Evolutionary conservation across 1,140 invertebrate species (phyloP).

Genomic region (Venturia canescens): DNA sequence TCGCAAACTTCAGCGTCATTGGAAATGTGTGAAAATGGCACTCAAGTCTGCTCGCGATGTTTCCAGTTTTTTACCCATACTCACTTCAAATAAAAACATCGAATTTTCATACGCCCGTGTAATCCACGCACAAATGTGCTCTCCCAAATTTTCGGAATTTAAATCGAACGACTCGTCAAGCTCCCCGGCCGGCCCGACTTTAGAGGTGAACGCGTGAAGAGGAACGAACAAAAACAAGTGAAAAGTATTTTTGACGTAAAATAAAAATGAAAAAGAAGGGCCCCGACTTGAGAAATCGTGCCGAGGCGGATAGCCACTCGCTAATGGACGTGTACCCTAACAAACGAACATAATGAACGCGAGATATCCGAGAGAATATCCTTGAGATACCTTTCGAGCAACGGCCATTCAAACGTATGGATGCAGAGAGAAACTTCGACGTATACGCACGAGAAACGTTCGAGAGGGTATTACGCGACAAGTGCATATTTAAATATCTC

Average conservation of each 20-base stretch:
- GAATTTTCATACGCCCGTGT: too few species aligned
- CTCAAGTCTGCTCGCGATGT: too few species aligned
- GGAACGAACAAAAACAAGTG: background rate
- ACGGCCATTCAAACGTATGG: constrained; percentile 19
- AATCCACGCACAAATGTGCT: too few species aligned
- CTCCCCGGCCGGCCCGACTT: too few species aligned
- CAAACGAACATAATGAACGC: constrained; percentile 40
- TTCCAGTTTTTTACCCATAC: too few species aligned
- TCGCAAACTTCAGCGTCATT: too few species aligned
- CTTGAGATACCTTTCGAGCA: constrained; percentile 48
- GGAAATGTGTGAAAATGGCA: too few species aligned
- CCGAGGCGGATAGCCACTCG: constrained; percentile 38
- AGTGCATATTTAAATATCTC: constrained; percentile 25
- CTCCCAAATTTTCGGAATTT: too few species aligned
- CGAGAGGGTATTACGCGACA: background rate
- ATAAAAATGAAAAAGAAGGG: constrained; percentile 25
- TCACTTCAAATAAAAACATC: too few species aligned
- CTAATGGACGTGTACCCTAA: constrained; percentile 43
- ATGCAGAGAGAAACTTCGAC: constrained; percentile 6
- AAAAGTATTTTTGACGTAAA: background rate
- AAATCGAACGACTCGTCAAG: too few species aligned
- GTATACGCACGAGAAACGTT: background rate
- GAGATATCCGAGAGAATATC: constrained; percentile 31
- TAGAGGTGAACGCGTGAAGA: background rate
- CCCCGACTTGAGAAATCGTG: constrained; percentile 30